Conservation (phyloP, 2,113 vertebrate genomes). For the Ancistrus triradiatus region DNA sequence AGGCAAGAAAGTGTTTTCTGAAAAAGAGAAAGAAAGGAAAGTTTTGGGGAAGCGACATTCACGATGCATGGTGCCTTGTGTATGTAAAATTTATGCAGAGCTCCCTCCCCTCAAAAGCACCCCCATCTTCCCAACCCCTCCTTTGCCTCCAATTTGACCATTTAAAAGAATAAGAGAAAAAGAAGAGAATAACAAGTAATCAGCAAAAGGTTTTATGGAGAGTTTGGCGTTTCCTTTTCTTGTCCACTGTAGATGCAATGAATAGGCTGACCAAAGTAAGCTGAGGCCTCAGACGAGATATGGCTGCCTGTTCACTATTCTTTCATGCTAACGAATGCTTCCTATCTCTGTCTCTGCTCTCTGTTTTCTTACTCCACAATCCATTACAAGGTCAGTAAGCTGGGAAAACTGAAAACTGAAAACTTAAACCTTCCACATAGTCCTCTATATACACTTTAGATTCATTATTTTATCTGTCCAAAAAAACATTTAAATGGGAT, state of each 20-base stretch:
- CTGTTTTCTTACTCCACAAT: neutral
- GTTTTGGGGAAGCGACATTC: conserved; percentile 70
- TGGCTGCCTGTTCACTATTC: conserved; percentile 17
- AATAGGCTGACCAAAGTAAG: conserved; percentile 62
- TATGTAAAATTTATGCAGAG: conserved; percentile 72
- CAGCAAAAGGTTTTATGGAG: conserved; percentile 62
- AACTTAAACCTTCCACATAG: neutral
- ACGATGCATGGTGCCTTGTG: conserved; percentile 67
- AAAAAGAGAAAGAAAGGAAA: conserved; percentile 56
- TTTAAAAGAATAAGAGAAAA: conserved; percentile 26
- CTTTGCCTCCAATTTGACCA: conserved; percentile 43
- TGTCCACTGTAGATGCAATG: conserved; percentile 61
- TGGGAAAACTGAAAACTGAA: too few species aligned
- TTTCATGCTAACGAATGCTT: too few species aligned
- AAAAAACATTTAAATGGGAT: too few species aligned
- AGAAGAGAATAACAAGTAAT: conserved; percentile 57
- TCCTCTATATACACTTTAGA: neutral
- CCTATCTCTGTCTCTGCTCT: conserved; percentile 2
- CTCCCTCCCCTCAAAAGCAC: conserved; percentile 47
- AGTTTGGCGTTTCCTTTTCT: conserved; percentile 69
- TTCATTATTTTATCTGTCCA: too few species aligned
- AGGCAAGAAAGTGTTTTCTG: conserved; percentile 74
- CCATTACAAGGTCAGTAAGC: neutral
- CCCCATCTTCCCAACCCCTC: conserved; percentile 39
- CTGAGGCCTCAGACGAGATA: conserved; percentile 43